phyloP scores from a whole-genome alignment of 2,797 vertebrate species.

The Rhabdophis nuchalis region DNA sequence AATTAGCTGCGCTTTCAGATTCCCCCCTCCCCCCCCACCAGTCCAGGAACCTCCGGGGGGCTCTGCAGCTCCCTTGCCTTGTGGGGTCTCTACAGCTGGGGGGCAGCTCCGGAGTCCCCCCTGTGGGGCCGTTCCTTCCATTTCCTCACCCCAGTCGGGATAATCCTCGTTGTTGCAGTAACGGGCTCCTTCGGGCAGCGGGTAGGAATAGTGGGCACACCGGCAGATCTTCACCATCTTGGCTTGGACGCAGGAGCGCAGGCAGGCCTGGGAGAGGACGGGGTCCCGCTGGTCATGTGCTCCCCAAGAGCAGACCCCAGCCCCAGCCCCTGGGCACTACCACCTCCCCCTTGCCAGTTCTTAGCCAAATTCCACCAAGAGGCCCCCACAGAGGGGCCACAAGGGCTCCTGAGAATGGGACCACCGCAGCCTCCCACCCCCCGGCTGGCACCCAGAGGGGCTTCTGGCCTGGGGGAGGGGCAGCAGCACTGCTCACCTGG shows the following conservation, averaged over 20 bases:
- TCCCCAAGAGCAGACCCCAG: no score
- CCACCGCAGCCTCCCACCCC: not conserved
- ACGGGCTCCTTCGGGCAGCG: slow-evolving; percentile 58
- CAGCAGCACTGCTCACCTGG: not conserved
- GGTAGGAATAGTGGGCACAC: slow-evolving; percentile 74
- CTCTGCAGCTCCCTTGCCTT: not conserved
- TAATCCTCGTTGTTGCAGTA: slow-evolving; percentile 72
- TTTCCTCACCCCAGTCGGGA: slow-evolving; percentile 74
- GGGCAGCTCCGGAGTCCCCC: no score
- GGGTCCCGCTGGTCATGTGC: not conserved
- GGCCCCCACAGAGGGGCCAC: not conserved
- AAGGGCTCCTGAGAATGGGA: not conserved
- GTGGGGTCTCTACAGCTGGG: not conserved
- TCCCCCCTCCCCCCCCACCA: not conserved
- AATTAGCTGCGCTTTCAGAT: not conserved
- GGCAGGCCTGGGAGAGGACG: slow-evolving; percentile 68
- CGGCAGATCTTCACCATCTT: slow-evolving; percentile 66
- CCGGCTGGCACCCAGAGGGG: not conserved
- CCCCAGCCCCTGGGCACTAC: no score
- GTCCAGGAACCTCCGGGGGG: not conserved
- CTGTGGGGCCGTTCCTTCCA: not conserved
- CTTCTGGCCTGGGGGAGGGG: no score
- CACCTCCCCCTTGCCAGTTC: no score
- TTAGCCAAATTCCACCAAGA: not conserved
- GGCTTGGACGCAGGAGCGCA: slow-evolving; percentile 77